Conservation (phyloP, 92 coral and sea anemone species). For the Palythoa grandis region DNA sequence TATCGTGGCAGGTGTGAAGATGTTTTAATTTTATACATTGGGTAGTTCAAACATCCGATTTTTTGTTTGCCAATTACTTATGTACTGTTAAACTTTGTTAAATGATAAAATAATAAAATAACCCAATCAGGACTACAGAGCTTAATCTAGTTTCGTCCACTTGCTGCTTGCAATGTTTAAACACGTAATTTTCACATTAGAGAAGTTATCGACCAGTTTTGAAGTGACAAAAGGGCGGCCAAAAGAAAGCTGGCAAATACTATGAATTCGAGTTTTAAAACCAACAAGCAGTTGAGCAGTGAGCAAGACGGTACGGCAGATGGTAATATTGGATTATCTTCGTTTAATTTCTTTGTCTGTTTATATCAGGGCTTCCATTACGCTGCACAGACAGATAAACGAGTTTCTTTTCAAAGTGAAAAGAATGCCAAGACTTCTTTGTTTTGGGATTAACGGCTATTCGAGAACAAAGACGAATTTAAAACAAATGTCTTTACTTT, state of each 20-base stretch:
- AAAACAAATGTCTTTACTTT: slow-evolving; percentile 20
- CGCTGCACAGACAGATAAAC: background rate
- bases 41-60: slow-evolving; percentile 22
- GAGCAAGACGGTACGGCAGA: background rate
- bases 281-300: background rate
- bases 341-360: background rate
- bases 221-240: background rate
- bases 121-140: background rate
- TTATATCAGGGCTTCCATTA: background rate
- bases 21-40: background rate
- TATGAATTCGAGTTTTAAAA: background rate
- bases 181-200: slow-evolving; percentile 16
- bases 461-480: background rate
- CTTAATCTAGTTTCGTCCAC: slow-evolving; percentile 17
- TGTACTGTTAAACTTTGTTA: slow-evolving; percentile 10
- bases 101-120: background rate
- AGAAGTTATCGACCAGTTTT: background rate
- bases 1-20: slow-evolving; percentile 38
- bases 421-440: slow-evolving; percentile 6
- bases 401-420: background rate
- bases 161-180: slow-evolving; percentile 10
- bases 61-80: slow-evolving; percentile 42
- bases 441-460: slow-evolving; percentile 32
- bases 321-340: background rate
- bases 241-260: background rate